phyloP scores from a whole-genome alignment of 2,888 invertebrate genomes.

The Stenchaetothrips biformis region DNA sequence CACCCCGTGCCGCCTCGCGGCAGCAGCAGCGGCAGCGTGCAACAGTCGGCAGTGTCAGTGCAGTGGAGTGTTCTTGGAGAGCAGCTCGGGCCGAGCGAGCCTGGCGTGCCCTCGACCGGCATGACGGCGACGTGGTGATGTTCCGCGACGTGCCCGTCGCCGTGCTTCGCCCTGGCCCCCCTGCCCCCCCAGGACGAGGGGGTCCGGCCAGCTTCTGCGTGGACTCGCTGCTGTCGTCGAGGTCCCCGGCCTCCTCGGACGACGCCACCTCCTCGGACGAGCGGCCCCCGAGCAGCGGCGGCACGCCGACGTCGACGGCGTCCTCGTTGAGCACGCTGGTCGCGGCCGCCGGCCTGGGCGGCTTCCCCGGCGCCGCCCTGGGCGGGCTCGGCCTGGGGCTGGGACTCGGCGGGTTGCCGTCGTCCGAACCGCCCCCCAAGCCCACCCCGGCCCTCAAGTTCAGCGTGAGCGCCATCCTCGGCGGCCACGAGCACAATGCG shows the following conservation, averaged over 20 bases:
- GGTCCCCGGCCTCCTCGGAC: conserved; percentile 50
- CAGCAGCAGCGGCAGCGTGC: too few relatives aligned
- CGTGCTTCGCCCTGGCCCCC: conserved; percentile 35
- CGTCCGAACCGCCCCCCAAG: conserved; percentile 36
- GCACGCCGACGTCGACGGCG: conserved; percentile 22
- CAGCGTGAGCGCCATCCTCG: conserved; percentile 87
- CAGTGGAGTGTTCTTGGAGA: not conserved
- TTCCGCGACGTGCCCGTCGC: conserved; percentile 23
- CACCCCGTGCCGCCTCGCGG: too few relatives aligned
- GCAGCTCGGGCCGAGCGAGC: not conserved
- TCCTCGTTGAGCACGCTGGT: conserved; percentile 35
- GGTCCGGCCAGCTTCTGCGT: conserved; percentile 58
- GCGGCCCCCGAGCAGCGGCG: conserved; percentile 40
- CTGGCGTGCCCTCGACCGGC: not conserved
- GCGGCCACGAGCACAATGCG: conserved; percentile 45
- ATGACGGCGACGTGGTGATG: not conserved
- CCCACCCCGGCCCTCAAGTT: conserved; percentile 79
- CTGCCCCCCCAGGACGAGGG: conserved; percentile 41
- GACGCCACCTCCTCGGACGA: conserved; percentile 43
- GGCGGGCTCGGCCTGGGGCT: conserved; percentile 35
- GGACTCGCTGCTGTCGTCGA: conserved; percentile 56
- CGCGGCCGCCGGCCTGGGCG: conserved; percentile 27
- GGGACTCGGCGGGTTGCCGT: conserved; percentile 29
- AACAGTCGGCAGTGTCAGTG: not conserved
- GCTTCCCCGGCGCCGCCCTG: conserved; percentile 28